A percentile compares a stretch with the other conserved stretches of the same genome.
These are phyloP conservation scores for Otus scops DNA, from an alignment of 2,797 vertebrate species.

Conservation along the genomic window DNA sequence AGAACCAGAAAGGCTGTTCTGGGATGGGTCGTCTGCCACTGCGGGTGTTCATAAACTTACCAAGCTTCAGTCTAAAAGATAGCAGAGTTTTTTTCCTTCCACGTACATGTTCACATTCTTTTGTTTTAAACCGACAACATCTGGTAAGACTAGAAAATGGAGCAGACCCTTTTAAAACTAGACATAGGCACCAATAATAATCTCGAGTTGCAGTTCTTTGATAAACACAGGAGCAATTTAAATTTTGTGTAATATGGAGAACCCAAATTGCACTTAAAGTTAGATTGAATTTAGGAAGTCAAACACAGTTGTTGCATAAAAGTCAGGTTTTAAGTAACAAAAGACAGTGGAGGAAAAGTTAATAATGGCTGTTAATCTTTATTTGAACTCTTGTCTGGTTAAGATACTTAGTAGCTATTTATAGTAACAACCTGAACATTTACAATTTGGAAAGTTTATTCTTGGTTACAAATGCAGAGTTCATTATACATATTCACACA, in stretches of 20 bases:
- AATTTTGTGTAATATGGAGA: not conserved
- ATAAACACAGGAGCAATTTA: not conserved
- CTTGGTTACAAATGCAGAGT: conserved; percentile 45
- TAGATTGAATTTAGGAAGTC: not conserved
- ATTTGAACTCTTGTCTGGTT: conserved; percentile 56
- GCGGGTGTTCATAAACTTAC: not conserved
- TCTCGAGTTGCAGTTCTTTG: not conserved
- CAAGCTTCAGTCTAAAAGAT: not conserved
- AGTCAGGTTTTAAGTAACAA: not conserved
- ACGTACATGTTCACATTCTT: rapidly evolving
- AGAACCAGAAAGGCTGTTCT: not conserved
- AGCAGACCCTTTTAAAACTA: not conserved
- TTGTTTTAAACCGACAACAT: not conserved
- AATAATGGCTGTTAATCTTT: conserved; percentile 20
- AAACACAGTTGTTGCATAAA: not conserved
- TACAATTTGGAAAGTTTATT: conserved; percentile 45
- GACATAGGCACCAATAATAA: not conserved
- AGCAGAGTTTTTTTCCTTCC: not conserved
- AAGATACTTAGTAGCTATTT: conserved; percentile 46
- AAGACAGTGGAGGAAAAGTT: not conserved
- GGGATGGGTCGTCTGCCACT: not conserved
- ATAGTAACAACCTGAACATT: conserved; percentile 53
- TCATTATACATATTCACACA: conserved; percentile 63
- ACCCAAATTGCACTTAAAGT: not conserved
- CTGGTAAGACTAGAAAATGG: not conserved